Conservation (phyloP, 2,888 invertebrate species). For the Abrostola triplasia region DNA sequence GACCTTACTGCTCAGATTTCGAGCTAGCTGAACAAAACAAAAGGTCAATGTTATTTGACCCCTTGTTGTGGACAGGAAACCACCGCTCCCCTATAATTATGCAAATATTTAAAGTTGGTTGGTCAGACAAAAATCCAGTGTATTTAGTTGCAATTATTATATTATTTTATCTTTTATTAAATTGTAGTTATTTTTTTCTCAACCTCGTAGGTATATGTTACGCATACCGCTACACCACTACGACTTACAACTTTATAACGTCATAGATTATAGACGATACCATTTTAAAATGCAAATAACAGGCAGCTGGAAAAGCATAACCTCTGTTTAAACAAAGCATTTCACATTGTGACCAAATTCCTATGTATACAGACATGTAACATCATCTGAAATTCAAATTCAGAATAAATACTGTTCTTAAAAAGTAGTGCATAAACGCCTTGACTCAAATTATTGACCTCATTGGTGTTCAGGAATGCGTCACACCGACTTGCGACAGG, state of each 20-base stretch:
- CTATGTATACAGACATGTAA: slow-evolving; percentile 30
- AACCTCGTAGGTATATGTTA: slow-evolving; percentile 26
- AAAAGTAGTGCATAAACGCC: slow-evolving; percentile 49
- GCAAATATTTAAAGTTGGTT: no score
- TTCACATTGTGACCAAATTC: slow-evolving; percentile 1
- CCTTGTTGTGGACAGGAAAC: slow-evolving; percentile 37
- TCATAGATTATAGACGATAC: no score
- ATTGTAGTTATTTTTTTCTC: no score
- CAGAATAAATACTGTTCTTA: slow-evolving; percentile 30
- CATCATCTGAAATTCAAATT: slow-evolving; percentile 44
- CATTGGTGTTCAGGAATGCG: slow-evolving; percentile 59
- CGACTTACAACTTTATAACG: slow-evolving; percentile 9
- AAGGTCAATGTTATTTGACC: slow-evolving; percentile 36
- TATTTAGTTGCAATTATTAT: no score
- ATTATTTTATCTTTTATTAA: no score
- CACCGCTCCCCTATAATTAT: slow-evolving; percentile 19
- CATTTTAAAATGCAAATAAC: no score
- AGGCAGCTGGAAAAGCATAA: no score
- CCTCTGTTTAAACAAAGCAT: not conserved
- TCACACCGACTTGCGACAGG: slow-evolving; percentile 50
- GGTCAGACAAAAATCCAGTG: no score
- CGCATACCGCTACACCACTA: slow-evolving; percentile 12
- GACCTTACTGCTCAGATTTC: slow-evolving; percentile 8
- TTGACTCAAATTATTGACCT: slow-evolving; percentile 62
- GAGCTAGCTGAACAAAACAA: slow-evolving; percentile 26